These are phyloP conservation scores for Autographa gamma DNA, from an alignment of 2,888 invertebrate genomes.

Conservation along the genomic window DNA sequence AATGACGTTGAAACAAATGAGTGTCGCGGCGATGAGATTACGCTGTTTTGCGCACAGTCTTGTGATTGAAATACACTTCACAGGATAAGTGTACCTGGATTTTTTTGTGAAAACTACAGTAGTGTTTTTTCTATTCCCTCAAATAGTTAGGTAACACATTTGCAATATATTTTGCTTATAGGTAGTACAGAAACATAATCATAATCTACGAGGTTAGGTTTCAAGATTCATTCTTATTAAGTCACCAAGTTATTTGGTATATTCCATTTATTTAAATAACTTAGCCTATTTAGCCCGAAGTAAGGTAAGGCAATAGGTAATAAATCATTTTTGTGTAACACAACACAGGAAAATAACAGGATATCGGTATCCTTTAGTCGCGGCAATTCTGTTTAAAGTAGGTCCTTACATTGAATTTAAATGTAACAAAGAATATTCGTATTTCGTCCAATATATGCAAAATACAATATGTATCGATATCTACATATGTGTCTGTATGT, in stretches of 20 bases:
- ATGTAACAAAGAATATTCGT: neutral
- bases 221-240: too few species aligned
- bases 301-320: neutral
- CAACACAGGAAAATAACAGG: slow-evolving; percentile 4
- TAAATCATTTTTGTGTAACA: neutral
- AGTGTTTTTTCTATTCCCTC: too few species aligned
- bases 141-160: too few species aligned
- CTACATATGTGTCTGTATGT: neutral
- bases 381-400: neutral
- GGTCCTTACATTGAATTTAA: neutral
- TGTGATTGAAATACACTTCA: too few species aligned
- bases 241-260: too few species aligned
- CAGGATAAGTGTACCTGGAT: too few species aligned
- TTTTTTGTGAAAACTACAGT: too few species aligned
- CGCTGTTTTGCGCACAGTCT: neutral
- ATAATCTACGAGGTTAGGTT: too few species aligned
- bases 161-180: too few species aligned
- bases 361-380: neutral
- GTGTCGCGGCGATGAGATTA: neutral
- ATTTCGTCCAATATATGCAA: neutral
- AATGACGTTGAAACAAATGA: neutral
- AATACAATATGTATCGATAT: too few species aligned
- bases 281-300: neutral
- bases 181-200: too few species aligned
- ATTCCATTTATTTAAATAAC: too few species aligned